A percentile compares a stretch with the other conserved stretches of the same genome.
Conservation (phyloP, 2,113 vertebrate species). For the Erpornis zantholeuca region DNA sequence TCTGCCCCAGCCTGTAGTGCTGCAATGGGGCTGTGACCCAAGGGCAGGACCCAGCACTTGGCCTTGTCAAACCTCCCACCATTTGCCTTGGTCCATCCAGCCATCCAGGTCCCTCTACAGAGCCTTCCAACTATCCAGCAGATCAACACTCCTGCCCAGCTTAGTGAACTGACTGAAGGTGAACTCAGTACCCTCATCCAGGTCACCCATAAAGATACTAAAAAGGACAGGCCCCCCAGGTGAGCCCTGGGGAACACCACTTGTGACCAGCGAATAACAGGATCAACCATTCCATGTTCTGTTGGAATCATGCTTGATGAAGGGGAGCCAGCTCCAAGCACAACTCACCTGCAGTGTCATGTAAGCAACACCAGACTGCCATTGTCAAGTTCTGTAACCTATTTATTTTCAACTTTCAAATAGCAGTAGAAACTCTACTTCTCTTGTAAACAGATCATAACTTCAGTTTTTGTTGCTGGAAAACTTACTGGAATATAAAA, state of each 20-base stretch:
- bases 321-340: not conserved
- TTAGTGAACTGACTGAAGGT: not conserved
- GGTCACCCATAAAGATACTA: not conserved
- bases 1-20: not conserved
- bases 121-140: not conserved
- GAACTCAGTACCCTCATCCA: not conserved
- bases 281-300: not conserved
- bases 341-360: not conserved
- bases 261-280: not conserved
- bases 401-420: not conserved
- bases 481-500: not conserved
- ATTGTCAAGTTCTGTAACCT: not conserved
- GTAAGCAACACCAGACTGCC: not conserved
- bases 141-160: not conserved
- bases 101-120: not conserved
- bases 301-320: not conserved
- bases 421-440: not conserved
- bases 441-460: not conserved
- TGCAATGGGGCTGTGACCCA: not conserved
- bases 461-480: not conserved
- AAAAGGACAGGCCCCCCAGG: not conserved
- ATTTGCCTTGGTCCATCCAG: not conserved
- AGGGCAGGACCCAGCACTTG: not conserved
- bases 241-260: not conserved
- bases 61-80: not conserved